Evolutionary conservation across 2,113 vertebrate genomes (phyloP).

Genomic region (Phaethornis superciliosus): DNA sequence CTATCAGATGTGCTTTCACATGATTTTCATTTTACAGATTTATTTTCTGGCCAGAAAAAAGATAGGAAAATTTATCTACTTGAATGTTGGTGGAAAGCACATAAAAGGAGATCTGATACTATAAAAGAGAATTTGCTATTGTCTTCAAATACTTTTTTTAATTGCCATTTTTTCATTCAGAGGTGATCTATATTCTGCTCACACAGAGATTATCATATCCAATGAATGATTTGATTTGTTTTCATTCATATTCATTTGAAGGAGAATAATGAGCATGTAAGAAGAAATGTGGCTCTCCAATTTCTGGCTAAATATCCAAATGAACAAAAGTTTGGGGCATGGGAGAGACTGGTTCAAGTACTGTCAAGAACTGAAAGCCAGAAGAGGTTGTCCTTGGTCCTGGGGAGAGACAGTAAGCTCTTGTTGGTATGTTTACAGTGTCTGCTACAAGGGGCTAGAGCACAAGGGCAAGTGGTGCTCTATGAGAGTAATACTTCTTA

Average conservation of each 20-base stretch:
- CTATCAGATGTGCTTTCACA: conserved; percentile 15
- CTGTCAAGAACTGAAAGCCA: not conserved
- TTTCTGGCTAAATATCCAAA: not conserved
- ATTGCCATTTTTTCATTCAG: not conserved
- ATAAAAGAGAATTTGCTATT: not conserved
- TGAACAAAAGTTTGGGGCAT: not conserved
- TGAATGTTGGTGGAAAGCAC: not conserved
- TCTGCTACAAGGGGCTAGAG: not conserved
- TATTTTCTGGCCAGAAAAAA: not conserved
- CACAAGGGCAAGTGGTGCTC: not conserved
- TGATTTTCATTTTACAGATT: conserved; percentile 1
- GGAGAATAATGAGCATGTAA: not conserved
- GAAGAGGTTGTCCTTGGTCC: not conserved
- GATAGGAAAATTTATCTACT: not conserved
- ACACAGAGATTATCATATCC: not conserved
- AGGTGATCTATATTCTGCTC: not conserved
- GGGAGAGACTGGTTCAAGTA: not conserved
- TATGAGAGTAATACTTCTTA: not conserved
- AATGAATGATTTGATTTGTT: not conserved
- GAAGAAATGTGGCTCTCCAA: not conserved
- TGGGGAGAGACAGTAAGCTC: not conserved
- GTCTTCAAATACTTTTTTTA: not conserved
- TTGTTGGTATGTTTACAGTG: not conserved
- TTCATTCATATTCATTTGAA: not conserved
- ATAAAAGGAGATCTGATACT: not conserved